A percentile compares a stretch with the other conserved stretches of the same genome.
phyloP scores from a whole-genome alignment of 2,888 invertebrate species.

The Aradus depressus region DNA sequence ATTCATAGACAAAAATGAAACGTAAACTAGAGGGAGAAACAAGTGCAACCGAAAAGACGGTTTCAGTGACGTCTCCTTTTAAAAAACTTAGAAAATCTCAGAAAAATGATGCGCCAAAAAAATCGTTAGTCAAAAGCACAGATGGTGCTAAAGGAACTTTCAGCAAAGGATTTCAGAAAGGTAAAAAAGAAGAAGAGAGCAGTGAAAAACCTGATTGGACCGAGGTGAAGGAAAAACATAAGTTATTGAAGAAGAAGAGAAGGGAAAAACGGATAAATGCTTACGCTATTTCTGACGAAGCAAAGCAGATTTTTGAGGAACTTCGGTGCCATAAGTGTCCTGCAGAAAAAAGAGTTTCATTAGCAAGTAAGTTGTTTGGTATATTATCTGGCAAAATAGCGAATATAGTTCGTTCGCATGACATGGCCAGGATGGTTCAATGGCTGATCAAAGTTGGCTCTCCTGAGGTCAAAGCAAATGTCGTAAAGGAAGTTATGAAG shows the following conservation, averaged over 20 bases:
- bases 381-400: constrained; percentile 46
- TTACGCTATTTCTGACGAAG: constrained; percentile 44
- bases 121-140: too few relatives aligned
- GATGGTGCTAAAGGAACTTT: too few relatives aligned
- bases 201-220: constrained; percentile 63
- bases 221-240: constrained; percentile 63
- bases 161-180: too few relatives aligned
- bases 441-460: constrained; percentile 66
- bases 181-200: too few relatives aligned
- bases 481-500: constrained; percentile 63
- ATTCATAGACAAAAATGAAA: too few relatives aligned
- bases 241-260: constrained; percentile 43
- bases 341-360: constrained; percentile 44
- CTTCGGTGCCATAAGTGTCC: constrained; percentile 45
- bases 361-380: constrained; percentile 50
- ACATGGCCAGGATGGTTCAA: constrained; percentile 80
- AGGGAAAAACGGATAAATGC: constrained; percentile 50
- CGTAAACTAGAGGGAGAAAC: too few relatives aligned
- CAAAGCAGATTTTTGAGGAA: constrained; percentile 50
- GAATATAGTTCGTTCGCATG: constrained; percentile 52
- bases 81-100: too few relatives aligned
- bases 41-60: too few relatives aligned
- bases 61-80: too few relatives aligned
- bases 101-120: too few relatives aligned
- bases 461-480: constrained; percentile 50